Conservation (phyloP, 2,797 vertebrate species). For the Strix occidentalis region DNA sequence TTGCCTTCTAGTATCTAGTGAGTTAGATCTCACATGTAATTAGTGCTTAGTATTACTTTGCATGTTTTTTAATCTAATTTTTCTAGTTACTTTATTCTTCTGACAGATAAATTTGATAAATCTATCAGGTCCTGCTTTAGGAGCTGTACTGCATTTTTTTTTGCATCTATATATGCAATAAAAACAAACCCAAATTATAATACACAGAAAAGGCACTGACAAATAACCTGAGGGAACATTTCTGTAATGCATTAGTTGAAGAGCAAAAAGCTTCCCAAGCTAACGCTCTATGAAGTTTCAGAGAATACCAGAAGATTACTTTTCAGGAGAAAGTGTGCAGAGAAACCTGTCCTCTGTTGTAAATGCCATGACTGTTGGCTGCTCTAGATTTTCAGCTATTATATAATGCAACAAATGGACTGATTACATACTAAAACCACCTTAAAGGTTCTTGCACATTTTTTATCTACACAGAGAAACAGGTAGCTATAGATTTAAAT, state of each 20-base stretch:
- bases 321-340: background rate
- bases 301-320: background rate
- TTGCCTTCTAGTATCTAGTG: background rate
- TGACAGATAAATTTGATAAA: background rate
- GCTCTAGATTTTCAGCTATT: background rate
- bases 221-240: background rate
- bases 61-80: background rate
- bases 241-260: background rate
- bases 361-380: background rate
- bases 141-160: background rate
- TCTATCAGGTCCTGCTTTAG: background rate
- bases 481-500: background rate
- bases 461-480: background rate
- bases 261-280: background rate
- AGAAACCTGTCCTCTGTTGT: background rate
- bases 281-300: background rate
- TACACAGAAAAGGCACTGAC: background rate
- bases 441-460: background rate
- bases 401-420: background rate
- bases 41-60: background rate
- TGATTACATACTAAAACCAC: background rate
- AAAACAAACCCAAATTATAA: background rate
- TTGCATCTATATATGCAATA: background rate
- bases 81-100: background rate
- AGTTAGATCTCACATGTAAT: background rate